These are phyloP conservation scores for Ardeotis arabs DNA, from an alignment of 2,113 vertebrate species.

Conservation along the genomic window DNA sequence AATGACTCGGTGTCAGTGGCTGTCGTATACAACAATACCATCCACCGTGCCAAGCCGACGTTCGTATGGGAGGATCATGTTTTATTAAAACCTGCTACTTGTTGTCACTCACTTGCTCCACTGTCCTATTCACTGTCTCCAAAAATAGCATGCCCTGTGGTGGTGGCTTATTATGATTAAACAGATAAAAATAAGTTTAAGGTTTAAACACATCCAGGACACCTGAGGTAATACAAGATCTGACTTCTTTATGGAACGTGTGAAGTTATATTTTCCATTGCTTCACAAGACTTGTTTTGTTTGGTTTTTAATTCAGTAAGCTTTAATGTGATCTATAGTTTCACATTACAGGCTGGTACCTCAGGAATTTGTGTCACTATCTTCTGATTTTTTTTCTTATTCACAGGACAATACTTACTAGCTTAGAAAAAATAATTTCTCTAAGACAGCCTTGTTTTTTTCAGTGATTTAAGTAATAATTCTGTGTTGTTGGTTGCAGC, in stretches of 20 bases:
- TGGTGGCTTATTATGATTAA: constrained; percentile 72
- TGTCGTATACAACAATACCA: constrained; percentile 15
- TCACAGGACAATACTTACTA: not conserved
- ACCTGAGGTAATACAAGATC: constrained; percentile 68
- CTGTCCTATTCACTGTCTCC: constrained; percentile 61
- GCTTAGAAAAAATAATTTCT: not conserved
- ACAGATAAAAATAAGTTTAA: constrained; percentile 78
- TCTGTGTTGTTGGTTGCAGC: not conserved
- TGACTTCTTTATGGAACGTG: constrained; percentile 68
- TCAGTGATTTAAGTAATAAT: not conserved
- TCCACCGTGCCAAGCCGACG: not conserved
- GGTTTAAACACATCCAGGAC: constrained; percentile 72
- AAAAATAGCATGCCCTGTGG: constrained; percentile 76
- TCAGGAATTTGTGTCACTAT: not conserved
- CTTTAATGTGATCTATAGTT: constrained; percentile 34
- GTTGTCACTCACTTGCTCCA: constrained; percentile 69
- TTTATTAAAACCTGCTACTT: constrained; percentile 77
- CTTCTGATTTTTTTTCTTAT: constrained; percentile 14
- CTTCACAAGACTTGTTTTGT: constrained; percentile 72
- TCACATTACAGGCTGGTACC: not conserved
- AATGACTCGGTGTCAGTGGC: constrained; percentile 33
- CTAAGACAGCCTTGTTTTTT: not conserved
- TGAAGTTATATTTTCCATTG: constrained; percentile 73
- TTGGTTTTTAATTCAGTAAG: constrained; percentile 59
- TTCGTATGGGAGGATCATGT: constrained; percentile 65